Evolutionary conservation across 1,140 invertebrate species (phyloP), one percentile per base, ranked within the genome.

Genomic region (Centruroides sculpturatus): DNA sequence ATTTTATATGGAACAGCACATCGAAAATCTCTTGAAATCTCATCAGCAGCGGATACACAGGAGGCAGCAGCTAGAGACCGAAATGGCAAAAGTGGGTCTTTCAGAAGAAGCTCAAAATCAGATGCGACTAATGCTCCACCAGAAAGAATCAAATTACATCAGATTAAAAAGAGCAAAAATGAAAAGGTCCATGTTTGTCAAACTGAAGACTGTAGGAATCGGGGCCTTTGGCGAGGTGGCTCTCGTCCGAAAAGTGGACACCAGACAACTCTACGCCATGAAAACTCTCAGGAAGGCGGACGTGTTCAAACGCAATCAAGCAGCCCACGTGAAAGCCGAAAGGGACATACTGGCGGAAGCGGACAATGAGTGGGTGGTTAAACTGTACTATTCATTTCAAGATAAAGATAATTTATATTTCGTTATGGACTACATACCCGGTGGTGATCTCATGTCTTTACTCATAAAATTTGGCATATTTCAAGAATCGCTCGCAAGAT

Each of bases 1-100:
- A 76, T 99, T 99, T 72, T 99, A 89, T 72, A 99, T 99, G 95
- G 96, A 99, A 71, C 96, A 99, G 71, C 96, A 99, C 70, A 85
- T 98, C 1, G 95, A 98, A 74, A 98, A 98, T 73, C 85, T 99
- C 10, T 80, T 98, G 10, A 98, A 98, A 71, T 93, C 89, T 9
- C 89, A 94, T 70, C 87, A 92, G 64, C 92, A 98, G 74, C 78
- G 96, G 13, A 77, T 89, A 50, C 87, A 86, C 69, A 80, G 97
- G 47, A 80, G 88, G 48, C 79, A 92, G 72, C 94, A 98, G 71
- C 74, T 98, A 23, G 93, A 98, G 71, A 90, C 86, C 48, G 94
- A 98, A 77, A 97, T 98, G 93, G 68, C 71, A 11, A 96, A 96
- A 71, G 90, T 92, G 60, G 87, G 87, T 6, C 75, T 97, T 0